Evolutionary conservation across 2,888 invertebrate genomes (phyloP), one percentile per base, ranked within the genome.

Genomic region (Aleiodes leptofemur): DNA sequence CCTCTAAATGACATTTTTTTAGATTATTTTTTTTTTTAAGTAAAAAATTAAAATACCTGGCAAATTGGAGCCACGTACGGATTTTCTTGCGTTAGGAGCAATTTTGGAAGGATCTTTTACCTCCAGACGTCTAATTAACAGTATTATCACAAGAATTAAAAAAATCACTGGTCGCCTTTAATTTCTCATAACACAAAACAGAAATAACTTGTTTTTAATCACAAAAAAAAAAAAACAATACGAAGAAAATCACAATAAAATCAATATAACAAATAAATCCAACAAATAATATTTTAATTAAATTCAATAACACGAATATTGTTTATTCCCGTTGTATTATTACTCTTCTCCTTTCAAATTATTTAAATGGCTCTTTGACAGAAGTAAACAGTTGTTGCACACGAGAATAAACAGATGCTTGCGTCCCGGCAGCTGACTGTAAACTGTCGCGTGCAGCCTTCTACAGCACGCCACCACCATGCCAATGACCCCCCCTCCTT

Each of bases 361-460:
- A 34, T 50, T 5, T 11, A 51, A 51, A 57, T n/a, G 48, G 43
- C 69, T 48, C 69, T 48, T 59, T 14, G 16, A 16, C 29, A 1
- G 48, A 29, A 8, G 69, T 50, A 14, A 74, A 38, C 68, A 57
- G 57, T 69, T 51, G 48, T 29, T 14, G 64, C 72, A 31, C 34
- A 31, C 69, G 53, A 43, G 51, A 38, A 57, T 50, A 61, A 23
- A 75, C 72, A 79, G 84, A 87, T 84, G 82, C 84, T 80, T 74
- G 79, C 84, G 80, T 82, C 78, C 81, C 85, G 85, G 82, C 83
- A 82, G 86, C 84, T 87, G 87, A 84, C 85, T 84, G 86, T 87
- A 87, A 88, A 89, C 89, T 89, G 88, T 85, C 88, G 88, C 88
- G 88, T 89, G 88, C 84, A 83, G 66, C 76, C 71, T 83, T 83